Evolutionary conservation across 2,888 invertebrate species (phyloP), one percentile per base, ranked within the genome.

Genomic region (Microdon myrmicae): DNA sequence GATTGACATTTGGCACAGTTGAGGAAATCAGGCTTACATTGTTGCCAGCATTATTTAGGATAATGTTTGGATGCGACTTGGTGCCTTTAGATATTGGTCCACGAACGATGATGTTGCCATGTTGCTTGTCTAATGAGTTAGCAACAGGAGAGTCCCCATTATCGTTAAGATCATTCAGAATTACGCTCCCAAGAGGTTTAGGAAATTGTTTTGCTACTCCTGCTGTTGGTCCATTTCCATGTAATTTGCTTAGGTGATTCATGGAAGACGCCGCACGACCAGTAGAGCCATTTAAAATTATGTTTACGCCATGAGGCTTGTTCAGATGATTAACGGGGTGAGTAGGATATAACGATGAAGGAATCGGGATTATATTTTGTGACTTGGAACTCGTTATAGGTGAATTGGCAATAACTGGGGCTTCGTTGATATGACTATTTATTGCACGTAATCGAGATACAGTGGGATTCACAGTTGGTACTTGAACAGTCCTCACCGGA

Each of bases 361-460:
- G 49, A 34, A 66, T 54, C 26, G 49, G 28, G 25, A 48, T 61
- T 28, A 51, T 64, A 48, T 54, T 70, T 17, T 32, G 10, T 35
- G 55, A 58, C 16, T 44, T 22, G 7, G 49, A 31, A 6, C 37
- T 23, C 22, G 71, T 69, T 32, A 71, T 64, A 29, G 78, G 73
- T 38, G 75, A 77, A 19, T 75, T 75, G 45, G 74, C 75, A 19
- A 74, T 75, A 7, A 72, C 75, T 74, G 35, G 71, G 68, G 66
- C 72, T 68, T 28, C 53, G 64, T 31, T 72, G n/a, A 68, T 67
- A 48, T 69, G 61, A 48, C 75, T 77, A 29, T 75, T 78, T 71
- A 78, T 74, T 72, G 78, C 72, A 73, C 71, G 69, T 67, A 70
- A 67, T 26, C 54, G 64, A 28, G 58, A 17, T 53, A 37, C 59